A percentile compares a stretch with the other conserved stretches of the same genome.
These are phyloP conservation scores for Ovis canadensis DNA, from an alignment of 2,113 vertebrate species.

Conservation along the genomic window DNA sequence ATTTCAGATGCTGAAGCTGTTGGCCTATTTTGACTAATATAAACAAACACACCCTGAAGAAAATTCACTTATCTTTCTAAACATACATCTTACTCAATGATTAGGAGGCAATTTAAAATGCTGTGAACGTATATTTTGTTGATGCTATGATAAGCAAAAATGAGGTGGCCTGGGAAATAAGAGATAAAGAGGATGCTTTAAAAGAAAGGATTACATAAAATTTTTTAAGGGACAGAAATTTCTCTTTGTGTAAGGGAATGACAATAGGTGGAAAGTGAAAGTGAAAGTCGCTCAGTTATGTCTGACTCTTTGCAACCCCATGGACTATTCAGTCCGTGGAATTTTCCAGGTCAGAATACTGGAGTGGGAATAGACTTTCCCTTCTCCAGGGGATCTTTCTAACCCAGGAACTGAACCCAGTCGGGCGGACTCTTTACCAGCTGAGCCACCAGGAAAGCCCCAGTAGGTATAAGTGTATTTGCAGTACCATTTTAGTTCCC, in stretches of 20 bases:
- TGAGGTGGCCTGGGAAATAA: background rate
- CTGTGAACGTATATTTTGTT: background rate
- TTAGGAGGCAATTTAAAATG: background rate
- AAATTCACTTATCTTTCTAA: background rate
- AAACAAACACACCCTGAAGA: background rate
- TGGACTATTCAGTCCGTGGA: background rate
- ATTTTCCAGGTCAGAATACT: background rate
- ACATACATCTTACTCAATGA: background rate
- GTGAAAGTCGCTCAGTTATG: background rate
- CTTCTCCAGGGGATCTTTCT: background rate
- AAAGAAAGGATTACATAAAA: background rate
- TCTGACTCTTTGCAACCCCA: background rate
- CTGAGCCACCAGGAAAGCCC: background rate
- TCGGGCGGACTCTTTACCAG: rapidly evolving
- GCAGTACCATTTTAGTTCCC: background rate
- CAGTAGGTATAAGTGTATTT: background rate
- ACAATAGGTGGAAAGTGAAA: background rate
- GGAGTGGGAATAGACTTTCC: background rate
- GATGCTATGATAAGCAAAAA: background rate
- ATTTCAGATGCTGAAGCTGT: background rate
- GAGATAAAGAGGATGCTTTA: background rate
- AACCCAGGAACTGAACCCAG: background rate
- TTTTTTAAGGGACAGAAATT: background rate
- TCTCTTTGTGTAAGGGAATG: background rate
- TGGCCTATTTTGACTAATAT: background rate